Conservation (phyloP, 2,888 invertebrate genomes). For the Romanomermis culicivorax region DNA sequence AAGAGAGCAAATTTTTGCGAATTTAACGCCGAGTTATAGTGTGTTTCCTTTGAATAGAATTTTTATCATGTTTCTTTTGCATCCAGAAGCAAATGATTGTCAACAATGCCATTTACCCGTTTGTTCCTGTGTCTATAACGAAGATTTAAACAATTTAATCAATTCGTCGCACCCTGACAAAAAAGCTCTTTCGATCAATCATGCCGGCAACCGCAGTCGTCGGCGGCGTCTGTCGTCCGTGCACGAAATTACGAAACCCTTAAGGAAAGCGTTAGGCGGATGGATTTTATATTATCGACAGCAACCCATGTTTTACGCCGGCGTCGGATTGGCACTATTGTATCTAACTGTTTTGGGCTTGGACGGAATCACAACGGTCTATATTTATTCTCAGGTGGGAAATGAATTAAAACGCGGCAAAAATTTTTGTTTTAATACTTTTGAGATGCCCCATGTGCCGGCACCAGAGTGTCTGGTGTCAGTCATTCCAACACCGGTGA, state of each 20-base stretch:
- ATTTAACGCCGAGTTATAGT: too few species aligned
- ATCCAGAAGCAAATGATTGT: background rate
- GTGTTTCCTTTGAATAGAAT: too few species aligned
- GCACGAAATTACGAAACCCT: background rate
- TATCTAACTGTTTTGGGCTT: slow-evolving; percentile 37
- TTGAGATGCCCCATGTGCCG: too few species aligned
- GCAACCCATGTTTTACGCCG: slow-evolving; percentile 32
- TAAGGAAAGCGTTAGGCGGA: slow-evolving; percentile 13
- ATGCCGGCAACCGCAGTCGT: background rate
- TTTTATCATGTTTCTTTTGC: too few species aligned
- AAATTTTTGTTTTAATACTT: too few species aligned
- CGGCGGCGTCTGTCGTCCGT: background rate
- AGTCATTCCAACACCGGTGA: too few species aligned
- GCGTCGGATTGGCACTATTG: slow-evolving; percentile 32
- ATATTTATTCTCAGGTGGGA: background rate
- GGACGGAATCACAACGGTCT: slow-evolving; percentile 35
- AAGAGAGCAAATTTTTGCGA: too few species aligned
- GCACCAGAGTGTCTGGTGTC: too few species aligned
- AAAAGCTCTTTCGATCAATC: background rate
- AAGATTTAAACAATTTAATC: background rate
- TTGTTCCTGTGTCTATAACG: background rate
- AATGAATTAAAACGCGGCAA: too few species aligned
- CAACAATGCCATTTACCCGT: background rate
- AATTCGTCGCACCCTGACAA: background rate
- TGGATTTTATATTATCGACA: slow-evolving; percentile 33